phyloP scores from a whole-genome alignment of 2,113 vertebrate species.

The Phasianus colchicus region DNA sequence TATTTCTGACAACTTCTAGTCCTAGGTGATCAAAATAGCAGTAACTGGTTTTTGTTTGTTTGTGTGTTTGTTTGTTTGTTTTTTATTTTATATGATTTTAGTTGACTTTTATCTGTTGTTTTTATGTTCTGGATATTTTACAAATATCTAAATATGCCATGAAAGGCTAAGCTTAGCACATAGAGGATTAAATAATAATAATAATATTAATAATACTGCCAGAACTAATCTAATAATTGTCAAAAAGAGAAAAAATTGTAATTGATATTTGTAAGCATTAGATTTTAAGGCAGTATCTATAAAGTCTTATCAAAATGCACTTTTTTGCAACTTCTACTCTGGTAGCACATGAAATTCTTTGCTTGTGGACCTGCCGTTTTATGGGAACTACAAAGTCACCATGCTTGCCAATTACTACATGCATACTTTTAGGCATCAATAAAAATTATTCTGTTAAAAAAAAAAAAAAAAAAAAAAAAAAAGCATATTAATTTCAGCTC shows the following conservation, averaged over 20 bases:
- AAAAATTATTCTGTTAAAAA: background rate
- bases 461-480: background rate
- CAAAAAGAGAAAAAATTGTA: background rate
- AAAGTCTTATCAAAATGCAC: fast-evolving
- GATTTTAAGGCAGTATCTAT: background rate
- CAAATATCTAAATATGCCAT: background rate
- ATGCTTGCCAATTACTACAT: background rate
- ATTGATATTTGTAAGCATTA: background rate
- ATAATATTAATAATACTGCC: background rate
- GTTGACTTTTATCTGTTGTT: background rate
- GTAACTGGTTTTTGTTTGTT: too few relatives aligned
- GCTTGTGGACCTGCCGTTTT: background rate
- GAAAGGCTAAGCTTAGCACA: background rate
- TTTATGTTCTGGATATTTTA: background rate
- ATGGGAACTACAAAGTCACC: background rate
- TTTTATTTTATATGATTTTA: background rate
- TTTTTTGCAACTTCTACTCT: background rate
- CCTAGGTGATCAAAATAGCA: background rate
- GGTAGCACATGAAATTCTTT: background rate
- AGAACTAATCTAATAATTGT: background rate
- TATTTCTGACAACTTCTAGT: background rate
- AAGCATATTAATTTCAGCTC: background rate
- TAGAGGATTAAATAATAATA: background rate
- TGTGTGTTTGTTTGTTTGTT: background rate
- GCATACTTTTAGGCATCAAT: background rate